phyloP scores from a whole-genome alignment of 2,797 vertebrate genomes.

The Acipenser transmontanus region DNA sequence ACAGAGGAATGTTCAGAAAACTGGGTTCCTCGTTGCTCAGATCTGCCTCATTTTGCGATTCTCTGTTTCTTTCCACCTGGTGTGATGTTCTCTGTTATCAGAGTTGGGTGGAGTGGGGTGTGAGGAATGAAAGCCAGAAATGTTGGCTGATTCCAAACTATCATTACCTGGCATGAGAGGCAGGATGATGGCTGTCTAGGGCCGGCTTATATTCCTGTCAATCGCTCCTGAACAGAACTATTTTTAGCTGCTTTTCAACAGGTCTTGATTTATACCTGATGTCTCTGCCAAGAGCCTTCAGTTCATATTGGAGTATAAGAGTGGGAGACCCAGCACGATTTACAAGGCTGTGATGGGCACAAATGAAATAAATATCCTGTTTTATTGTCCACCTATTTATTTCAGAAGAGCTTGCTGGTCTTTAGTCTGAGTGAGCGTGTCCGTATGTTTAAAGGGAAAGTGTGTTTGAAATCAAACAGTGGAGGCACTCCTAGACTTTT shows the following conservation, averaged over 20 bases:
- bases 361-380: conserved; percentile 20
- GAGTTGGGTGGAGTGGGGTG: background rate
- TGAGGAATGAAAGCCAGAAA: conserved; percentile 7
- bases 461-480: too few species aligned
- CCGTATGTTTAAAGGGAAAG: too few species aligned
- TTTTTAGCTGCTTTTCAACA: conserved; percentile 55
- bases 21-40: too few species aligned
- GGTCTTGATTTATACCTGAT: conserved; percentile 39
- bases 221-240: conserved; percentile 33
- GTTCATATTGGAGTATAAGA: conserved; percentile 37
- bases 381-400: conserved; percentile 7
- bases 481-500: too few species aligned
- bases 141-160: conserved; percentile 12
- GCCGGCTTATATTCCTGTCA: background rate
- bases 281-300: conserved; percentile 35
- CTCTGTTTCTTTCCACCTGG: too few species aligned
- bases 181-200: background rate
- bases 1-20: too few species aligned
- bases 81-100: background rate
- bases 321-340: background rate
- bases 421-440: too few species aligned
- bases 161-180: conserved; percentile 13
- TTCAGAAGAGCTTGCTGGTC: conserved; percentile 11
- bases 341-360: conserved; percentile 17
- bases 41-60: too few species aligned